phyloP scores from a whole-genome alignment of 2,797 vertebrate genomes.

The Cuculus canorus region DNA sequence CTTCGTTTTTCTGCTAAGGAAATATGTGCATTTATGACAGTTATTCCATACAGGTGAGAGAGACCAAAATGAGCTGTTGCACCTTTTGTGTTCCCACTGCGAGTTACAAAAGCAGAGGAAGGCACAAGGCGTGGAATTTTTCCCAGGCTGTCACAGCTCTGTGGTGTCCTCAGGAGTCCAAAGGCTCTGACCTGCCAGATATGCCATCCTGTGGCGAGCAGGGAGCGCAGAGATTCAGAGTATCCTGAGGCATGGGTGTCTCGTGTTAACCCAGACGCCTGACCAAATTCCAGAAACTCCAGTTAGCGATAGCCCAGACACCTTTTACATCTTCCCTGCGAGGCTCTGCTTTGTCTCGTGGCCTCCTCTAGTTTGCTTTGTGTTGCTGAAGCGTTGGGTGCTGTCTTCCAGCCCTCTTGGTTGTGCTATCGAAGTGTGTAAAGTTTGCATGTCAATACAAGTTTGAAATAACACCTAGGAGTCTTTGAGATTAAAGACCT shows the following conservation, averaged over 20 bases:
- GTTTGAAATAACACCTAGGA: neutral
- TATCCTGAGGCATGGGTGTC: neutral
- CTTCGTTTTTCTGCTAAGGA: neutral
- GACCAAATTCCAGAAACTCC: neutral
- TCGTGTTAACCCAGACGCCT: neutral
- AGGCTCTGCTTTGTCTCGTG: neutral
- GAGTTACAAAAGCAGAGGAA: neutral
- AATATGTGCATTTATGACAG: neutral
- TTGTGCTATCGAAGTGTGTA: neutral
- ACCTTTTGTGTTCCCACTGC: neutral
- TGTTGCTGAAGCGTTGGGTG: neutral
- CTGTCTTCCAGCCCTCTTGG: neutral
- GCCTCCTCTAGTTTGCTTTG: neutral
- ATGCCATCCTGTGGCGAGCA: neutral
- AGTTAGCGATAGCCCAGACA: neutral
- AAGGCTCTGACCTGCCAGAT: neutral
- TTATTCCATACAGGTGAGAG: neutral
- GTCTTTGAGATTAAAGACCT: neutral
- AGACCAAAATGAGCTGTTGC: neutral
- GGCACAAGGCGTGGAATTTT: neutral
- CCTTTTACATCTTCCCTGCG: neutral
- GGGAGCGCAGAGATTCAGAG: neutral
- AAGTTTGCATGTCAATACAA: neutral
- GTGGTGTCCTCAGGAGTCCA: neutral
- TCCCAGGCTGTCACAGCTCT: neutral